phyloP scores from a whole-genome alignment of 2,888 invertebrate genomes.

The Ceraclea dissimilis region DNA sequence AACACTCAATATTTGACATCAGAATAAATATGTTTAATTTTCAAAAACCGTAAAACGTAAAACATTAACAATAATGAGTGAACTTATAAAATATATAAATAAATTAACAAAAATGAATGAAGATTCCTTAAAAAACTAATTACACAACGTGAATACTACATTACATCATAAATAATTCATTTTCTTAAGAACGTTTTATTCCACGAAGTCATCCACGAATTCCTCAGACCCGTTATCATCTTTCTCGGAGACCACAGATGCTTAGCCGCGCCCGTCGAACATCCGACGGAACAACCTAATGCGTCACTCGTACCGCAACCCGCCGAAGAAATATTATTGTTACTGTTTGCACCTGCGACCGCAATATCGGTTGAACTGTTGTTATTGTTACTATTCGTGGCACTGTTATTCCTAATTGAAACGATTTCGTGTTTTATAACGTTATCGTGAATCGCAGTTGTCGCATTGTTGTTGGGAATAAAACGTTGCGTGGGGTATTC shows the following conservation, averaged over 20 bases:
- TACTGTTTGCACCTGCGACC: neutral
- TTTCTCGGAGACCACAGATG: constrained; percentile 6
- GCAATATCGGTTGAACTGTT: neutral
- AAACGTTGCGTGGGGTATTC: neutral
- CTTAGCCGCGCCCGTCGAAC: constrained; percentile 2
- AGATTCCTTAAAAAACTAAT: too few relatives aligned
- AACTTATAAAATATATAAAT: too few relatives aligned
- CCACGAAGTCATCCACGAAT: constrained; percentile 4
- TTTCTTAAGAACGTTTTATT: constrained; percentile 7
- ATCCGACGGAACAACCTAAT: neutral
- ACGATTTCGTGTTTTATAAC: neutral
- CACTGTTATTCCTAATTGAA: neutral
- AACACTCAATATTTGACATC: too few relatives aligned
- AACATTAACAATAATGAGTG: too few relatives aligned
- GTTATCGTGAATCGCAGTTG: too few relatives aligned
- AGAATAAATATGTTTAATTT: too few relatives aligned
- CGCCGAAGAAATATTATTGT: neutral
- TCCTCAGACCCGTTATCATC: constrained; percentile 6
- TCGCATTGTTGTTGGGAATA: neutral
- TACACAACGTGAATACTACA: neutral
- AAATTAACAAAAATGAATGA: too few relatives aligned
- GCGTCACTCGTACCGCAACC: neutral
- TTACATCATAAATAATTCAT: neutral
- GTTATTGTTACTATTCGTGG: neutral
- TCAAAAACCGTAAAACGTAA: too few relatives aligned